A percentile compares a stretch with the other conserved stretches of the same genome.
Evolutionary conservation across 1,140 invertebrate species (phyloP).

Genomic region (Notospermus geniculatus): DNA sequence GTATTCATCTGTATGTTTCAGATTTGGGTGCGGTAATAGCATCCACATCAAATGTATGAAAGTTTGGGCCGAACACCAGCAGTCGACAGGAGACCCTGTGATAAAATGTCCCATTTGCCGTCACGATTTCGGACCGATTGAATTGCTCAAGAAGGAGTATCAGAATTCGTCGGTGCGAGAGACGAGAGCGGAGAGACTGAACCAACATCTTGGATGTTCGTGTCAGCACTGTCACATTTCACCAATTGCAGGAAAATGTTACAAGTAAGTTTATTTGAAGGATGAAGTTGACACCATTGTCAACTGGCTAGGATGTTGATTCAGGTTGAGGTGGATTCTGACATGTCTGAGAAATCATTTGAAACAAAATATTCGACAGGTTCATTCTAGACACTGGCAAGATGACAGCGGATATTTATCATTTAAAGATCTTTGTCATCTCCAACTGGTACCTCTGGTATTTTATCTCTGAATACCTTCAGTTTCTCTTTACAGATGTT

Average conservation of each 20-base stretch:
- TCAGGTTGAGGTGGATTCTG: too few relatives aligned
- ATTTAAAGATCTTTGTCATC: too few relatives aligned
- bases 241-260: slow-evolving; percentile 56
- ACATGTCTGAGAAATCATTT: too few relatives aligned
- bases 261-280: slow-evolving; percentile 37
- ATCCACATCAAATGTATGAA: slow-evolving; percentile 58
- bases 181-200: slow-evolving; percentile 22
- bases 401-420: too few relatives aligned
- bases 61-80: slow-evolving; percentile 55
- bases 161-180: slow-evolving; percentile 37
- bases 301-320: too few relatives aligned
- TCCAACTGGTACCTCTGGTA: too few relatives aligned
- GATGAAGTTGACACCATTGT: not conserved
- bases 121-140: slow-evolving; percentile 54
- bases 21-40: slow-evolving; percentile 56
- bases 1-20: too few relatives aligned
- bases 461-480: too few relatives aligned
- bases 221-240: slow-evolving; percentile 45
- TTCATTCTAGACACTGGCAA: too few relatives aligned
- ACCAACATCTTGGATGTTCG: slow-evolving; percentile 41
- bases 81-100: slow-evolving; percentile 38
- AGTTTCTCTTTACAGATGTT: slow-evolving; percentile 36
- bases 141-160: slow-evolving; percentile 47
- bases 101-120: slow-evolving; percentile 57
- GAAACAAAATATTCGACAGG: too few relatives aligned